A percentile compares a stretch with the other conserved stretches of the same genome.
Evolutionary conservation across 2,113 vertebrate species (phyloP).

Genomic region (Albula glossodonta): DNA sequence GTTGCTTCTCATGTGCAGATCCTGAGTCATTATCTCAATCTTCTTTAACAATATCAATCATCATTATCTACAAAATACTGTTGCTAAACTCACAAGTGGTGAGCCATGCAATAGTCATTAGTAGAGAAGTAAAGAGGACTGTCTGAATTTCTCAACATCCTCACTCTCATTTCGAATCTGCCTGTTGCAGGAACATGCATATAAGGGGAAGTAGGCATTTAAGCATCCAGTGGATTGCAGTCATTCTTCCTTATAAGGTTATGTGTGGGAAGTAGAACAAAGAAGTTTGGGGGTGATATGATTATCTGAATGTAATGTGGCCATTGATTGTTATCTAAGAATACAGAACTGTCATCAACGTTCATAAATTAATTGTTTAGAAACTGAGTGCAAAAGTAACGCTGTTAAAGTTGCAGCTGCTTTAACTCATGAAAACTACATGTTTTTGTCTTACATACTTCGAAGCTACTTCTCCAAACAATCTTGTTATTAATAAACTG

Average conservation of each 20-base stretch:
- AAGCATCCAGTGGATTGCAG: conserved; percentile 12
- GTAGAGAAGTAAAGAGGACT: neutral
- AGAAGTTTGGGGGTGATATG: neutral
- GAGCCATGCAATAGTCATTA: neutral
- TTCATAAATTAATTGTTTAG: neutral
- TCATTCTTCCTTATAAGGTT: neutral
- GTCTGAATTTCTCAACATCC: neutral
- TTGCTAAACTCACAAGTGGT: neutral
- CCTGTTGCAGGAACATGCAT: neutral
- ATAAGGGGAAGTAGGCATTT: conserved; percentile 12
- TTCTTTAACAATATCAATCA: neutral
- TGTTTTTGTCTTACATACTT: no score
- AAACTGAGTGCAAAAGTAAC: neutral
- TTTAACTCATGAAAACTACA: no score
- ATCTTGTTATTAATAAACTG: no score
- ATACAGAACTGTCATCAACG: neutral
- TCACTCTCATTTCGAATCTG: neutral
- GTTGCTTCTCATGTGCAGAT: neutral
- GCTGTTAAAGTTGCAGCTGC: no score
- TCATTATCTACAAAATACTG: neutral
- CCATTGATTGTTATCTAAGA: neutral
- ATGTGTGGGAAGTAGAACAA: conserved; percentile 5
- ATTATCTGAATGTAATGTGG: neutral
- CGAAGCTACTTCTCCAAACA: no score
- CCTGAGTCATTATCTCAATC: neutral